A percentile compares a stretch with the other conserved stretches of the same genome.
phyloP scores from a whole-genome alignment of 2,888 invertebrate species.

The Steinernema hermaphroditum region DNA sequence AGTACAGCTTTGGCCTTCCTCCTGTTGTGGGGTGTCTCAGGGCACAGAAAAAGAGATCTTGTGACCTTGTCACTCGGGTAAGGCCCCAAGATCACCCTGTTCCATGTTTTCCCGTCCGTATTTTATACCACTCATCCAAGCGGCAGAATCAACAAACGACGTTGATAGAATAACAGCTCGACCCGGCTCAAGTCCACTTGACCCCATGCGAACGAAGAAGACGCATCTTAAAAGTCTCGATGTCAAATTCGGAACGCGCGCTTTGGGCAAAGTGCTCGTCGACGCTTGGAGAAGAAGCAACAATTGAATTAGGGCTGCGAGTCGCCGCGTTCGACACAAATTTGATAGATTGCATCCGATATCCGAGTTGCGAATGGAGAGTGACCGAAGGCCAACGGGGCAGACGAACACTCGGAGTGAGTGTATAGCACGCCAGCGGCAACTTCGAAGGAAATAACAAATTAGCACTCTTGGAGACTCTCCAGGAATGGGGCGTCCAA shows the following conservation, averaged over 20 bases:
- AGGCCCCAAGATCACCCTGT: no score
- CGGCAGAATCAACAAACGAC: no score
- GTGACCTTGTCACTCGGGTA: no score
- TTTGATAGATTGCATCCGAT: slow-evolving; percentile 28
- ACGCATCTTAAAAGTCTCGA: neutral
- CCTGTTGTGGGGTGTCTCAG: no score
- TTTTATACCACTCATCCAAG: no score
- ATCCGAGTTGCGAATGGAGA: neutral
- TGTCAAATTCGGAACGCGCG: slow-evolving; percentile 8
- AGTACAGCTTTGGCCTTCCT: no score
- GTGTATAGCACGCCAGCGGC: neutral
- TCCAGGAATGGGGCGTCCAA: neutral
- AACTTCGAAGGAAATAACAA: slow-evolving; percentile 6
- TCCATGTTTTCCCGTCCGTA: no score
- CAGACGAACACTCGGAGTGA: neutral
- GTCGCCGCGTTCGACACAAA: slow-evolving; percentile 26
- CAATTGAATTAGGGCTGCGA: slow-evolving; percentile 20
- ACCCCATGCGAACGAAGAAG: no score
- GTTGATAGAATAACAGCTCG: no score
- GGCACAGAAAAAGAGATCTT: no score
- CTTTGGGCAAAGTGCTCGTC: neutral
- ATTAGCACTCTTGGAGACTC: neutral
- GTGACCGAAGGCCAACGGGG: neutral
- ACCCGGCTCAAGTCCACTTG: no score
- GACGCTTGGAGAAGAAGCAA: neutral